Evolutionary conservation across 2,888 invertebrate genomes (phyloP).

Genomic region (Bombylius major): DNA sequence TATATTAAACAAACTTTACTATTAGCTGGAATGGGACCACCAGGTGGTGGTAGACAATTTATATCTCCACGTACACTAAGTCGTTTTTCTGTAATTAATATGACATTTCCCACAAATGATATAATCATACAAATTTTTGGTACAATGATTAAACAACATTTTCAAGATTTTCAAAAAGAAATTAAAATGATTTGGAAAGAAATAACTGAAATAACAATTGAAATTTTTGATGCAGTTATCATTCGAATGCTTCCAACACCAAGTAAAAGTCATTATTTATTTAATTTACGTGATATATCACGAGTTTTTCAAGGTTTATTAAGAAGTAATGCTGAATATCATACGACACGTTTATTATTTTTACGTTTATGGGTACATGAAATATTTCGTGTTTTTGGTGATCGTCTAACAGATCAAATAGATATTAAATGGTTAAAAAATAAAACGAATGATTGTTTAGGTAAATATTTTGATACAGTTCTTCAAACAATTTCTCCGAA

Average conservation of each 20-base stretch:
- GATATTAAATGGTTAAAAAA: conserved; percentile 67
- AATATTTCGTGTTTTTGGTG: conserved; percentile 69
- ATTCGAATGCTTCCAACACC: conserved; percentile 74
- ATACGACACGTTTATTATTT: conserved; percentile 56
- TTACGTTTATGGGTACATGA: conserved; percentile 80
- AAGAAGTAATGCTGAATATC: conserved; percentile 62
- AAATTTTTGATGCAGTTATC: conserved; percentile 60
- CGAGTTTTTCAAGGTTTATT: conserved; percentile 73
- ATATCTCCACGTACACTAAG: conserved; percentile 68
- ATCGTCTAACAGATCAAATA: conserved; percentile 64
- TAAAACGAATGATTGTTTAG: conserved; percentile 59
- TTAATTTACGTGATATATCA: conserved; percentile 79
- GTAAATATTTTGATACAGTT: conserved; percentile 66
- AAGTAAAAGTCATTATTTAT: conserved; percentile 78
- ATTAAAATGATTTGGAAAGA: conserved; percentile 55
- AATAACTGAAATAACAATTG: conserved; percentile 61
- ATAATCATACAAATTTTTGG: conserved; percentile 72
- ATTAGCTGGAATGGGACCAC: conserved; percentile 73
- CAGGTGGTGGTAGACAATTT: conserved; percentile 72
- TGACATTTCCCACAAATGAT: conserved; percentile 69
- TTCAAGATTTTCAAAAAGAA: conserved; percentile 64
- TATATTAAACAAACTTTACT: conserved; percentile 67
- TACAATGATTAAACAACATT: conserved; percentile 69
- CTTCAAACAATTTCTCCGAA: conserved; percentile 65
- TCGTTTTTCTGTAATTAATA: conserved; percentile 61